A percentile compares a stretch with the other conserved stretches of the same genome.
phyloP scores from a whole-genome alignment of 2,797 vertebrate genomes.

The Rhinatrema bivittatum region DNA sequence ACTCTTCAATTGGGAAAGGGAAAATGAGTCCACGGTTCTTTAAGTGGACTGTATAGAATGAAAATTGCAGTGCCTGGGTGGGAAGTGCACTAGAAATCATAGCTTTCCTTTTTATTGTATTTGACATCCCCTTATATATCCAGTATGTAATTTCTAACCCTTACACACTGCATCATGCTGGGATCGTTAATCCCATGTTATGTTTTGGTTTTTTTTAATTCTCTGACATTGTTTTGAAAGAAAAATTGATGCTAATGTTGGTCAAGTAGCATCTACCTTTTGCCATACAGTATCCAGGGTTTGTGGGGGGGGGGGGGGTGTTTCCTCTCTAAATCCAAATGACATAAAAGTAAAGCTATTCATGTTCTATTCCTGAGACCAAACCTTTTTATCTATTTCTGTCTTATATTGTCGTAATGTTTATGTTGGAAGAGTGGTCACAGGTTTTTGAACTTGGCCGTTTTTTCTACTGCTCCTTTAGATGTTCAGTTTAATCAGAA shows the following conservation, averaged over 20 bases:
- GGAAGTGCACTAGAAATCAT: constrained; percentile 21
- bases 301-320: no score
- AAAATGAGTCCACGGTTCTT: constrained; percentile 23
- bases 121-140: constrained; percentile 23
- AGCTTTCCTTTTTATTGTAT: constrained; percentile 26
- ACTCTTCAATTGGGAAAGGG: constrained; percentile 32
- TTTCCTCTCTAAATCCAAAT: constrained; percentile 12
- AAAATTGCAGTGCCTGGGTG: constrained; percentile 28
- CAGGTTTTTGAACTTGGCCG: no score
- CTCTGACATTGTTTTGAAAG: constrained; percentile 31
- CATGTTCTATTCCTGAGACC: background rate
- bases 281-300: constrained; percentile 25
- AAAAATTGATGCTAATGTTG: constrained; percentile 20
- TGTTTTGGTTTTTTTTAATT: no score
- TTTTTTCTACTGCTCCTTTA: no score
- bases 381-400: no score
- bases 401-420: no score
- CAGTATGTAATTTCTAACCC: constrained; percentile 26
- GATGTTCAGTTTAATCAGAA: no score
- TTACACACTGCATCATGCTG: constrained; percentile 23
- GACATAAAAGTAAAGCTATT: background rate
- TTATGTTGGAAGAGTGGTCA: no score
- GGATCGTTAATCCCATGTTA: constrained; percentile 27
- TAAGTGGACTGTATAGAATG: constrained; percentile 24
- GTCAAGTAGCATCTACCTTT: constrained; percentile 22